Evolutionary conservation across 2,113 vertebrate species (phyloP).

Genomic region (Chloropsis cyanopogon): DNA sequence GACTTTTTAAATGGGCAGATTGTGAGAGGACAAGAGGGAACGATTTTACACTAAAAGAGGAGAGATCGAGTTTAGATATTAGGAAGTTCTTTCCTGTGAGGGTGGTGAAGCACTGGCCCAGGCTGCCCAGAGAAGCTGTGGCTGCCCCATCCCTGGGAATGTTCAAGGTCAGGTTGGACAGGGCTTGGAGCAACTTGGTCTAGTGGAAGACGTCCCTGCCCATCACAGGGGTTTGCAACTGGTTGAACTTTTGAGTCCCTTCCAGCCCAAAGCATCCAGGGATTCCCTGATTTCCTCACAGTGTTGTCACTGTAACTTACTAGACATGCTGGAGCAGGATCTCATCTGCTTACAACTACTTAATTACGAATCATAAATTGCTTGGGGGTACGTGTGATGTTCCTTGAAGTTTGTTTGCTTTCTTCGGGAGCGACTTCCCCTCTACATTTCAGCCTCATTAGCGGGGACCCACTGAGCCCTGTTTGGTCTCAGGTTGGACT

Average conservation of each 20-base stretch:
- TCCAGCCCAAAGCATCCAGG: not conserved
- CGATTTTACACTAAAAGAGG: not conserved
- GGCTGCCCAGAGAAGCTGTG: not conserved
- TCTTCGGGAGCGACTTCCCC: not conserved
- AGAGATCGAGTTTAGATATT: not conserved
- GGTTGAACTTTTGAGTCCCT: not conserved
- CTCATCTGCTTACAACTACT: not conserved
- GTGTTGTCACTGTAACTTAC: not conserved
- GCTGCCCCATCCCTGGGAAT: not conserved
- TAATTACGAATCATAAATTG: not conserved
- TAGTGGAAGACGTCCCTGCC: not conserved
- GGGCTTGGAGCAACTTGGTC: not conserved
- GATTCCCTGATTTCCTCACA: not conserved
- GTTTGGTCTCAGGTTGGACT: not conserved
- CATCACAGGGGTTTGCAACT: not conserved
- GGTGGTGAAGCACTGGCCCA: not conserved
- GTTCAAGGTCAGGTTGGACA: not conserved
- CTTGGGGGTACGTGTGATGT: rapidly evolving
- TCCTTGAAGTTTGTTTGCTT: not conserved
- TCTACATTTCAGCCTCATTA: not conserved
- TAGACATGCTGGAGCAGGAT: not conserved
- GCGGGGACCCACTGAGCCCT: not conserved
- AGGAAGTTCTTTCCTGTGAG: too few species aligned
- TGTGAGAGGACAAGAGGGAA: not conserved
- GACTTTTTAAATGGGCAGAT: not conserved